Percentiles rank a stretch among this genome's conserved stretches.
phyloP scores from a whole-genome alignment of 2,797 vertebrate species.

The Pseudopleuronectes americanus region DNA sequence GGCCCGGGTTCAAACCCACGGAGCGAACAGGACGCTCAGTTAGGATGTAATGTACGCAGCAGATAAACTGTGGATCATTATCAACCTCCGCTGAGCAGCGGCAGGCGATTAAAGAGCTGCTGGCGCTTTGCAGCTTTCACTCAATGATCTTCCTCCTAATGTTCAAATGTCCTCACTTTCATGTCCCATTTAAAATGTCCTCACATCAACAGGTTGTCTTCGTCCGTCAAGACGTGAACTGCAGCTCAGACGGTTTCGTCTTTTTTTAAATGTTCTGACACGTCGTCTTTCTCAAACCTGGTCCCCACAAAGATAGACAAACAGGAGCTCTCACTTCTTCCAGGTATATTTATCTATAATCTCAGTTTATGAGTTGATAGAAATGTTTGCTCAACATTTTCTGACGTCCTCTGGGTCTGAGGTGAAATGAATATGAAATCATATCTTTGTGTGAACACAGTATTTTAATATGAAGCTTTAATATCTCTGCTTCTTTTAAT shows the following conservation, averaged over 20 bases:
- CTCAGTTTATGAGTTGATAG: neutral
- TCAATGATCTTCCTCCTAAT: neutral
- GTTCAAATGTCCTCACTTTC: neutral
- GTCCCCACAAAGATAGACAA: neutral
- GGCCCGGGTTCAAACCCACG: constrained; percentile 64
- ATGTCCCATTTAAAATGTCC: neutral
- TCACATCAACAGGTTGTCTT: neutral
- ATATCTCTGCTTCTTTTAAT: constrained; percentile 68
- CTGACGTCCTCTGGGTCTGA: constrained; percentile 3
- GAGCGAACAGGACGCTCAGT: constrained; percentile 59
- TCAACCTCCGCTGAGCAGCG: neutral
- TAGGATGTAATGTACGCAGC: constrained; percentile 58
- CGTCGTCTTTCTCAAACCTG: too few relatives aligned
- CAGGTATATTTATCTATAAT: neutral
- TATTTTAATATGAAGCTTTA: constrained; percentile 46
- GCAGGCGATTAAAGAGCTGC: neutral
- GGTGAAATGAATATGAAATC: constrained; percentile 4
- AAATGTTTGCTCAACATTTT: constrained; percentile 13
- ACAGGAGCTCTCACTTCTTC: neutral
- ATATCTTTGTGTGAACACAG: neutral
- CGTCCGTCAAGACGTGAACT: too few relatives aligned
- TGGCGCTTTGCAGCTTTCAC: neutral
- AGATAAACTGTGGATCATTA: constrained; percentile 61
- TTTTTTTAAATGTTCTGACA: too few relatives aligned
- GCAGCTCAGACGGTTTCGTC: too few relatives aligned